Base-by-base conservation (phyloP, 2,888 invertebrate species). In the Ichneumoninae sp. region DNA sequence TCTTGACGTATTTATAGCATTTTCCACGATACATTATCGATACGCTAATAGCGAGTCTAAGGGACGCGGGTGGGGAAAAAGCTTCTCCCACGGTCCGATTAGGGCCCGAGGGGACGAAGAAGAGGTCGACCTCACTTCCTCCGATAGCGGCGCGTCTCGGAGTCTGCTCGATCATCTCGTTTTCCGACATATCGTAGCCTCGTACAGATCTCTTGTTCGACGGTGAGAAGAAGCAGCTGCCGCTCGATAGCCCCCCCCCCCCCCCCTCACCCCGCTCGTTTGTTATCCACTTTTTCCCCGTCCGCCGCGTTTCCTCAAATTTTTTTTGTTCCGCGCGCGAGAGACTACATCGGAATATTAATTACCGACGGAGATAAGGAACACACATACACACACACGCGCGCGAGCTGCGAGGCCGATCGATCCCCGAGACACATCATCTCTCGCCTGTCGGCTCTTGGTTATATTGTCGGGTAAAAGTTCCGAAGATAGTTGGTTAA, bases 121-220 rank as follows among this genome's bases (percentile, higher is more conserved):
- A 47, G 44, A 91, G 92, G 90, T 93, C 91, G 93, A 93, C 93
- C 93, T 91, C 93, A 92, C 93, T 93, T 93, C 93, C 93, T 93
- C 89, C 90, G 93, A 93, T 93, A 93, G 92, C 90, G 91, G 30
- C 62, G 90, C 90, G 90, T 91, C 91, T 90, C 87, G 86, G 88
- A 89, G 91, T 91, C 92, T 91, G 88, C 88, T 76, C 66, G 88
- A 88, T 88, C 88, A 87, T 78, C 54, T 33, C 70, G 57, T 50
- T 71, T 50, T 54, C 40, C 22, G 57, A 78, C 75, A 50, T 62
- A 81, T 60, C 16, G 33, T 30, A 33, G 30, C 30, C 16, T 19
- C 52, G 16, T 33, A 62, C 16, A 13, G 33, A 62, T 83, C 84
- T 57, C 60, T 69, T 57, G 8, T 22, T 75, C 77, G 30, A 71